A percentile compares a stretch with the other conserved stretches of the same genome.
Evolutionary conservation across 2,888 invertebrate genomes (phyloP).

Genomic region (Vanessa cardui): DNA sequence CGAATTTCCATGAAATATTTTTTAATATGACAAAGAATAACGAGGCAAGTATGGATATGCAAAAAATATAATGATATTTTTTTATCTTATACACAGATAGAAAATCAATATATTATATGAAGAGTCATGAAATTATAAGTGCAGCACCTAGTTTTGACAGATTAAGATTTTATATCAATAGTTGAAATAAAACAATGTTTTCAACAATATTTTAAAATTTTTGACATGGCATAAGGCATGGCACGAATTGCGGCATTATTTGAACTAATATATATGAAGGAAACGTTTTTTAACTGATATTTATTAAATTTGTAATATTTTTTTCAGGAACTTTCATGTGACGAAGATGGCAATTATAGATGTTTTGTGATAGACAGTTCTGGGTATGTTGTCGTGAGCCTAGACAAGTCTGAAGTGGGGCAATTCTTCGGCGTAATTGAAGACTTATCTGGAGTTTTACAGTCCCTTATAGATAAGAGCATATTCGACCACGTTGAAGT

Average conservation of each 20-base stretch:
- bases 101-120: too few species aligned
- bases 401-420: constrained; percentile 87
- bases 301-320: neutral
- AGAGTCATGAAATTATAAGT: too few species aligned
- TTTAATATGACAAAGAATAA: constrained; percentile 80
- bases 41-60: constrained; percentile 48
- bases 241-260: too few species aligned
- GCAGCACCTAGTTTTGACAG: too few species aligned
- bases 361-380: constrained; percentile 97
- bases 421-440: constrained; percentile 91
- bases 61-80: neutral
- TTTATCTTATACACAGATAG: neutral
- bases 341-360: constrained; percentile 82
- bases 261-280: too few species aligned
- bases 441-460: constrained; percentile 88
- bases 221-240: too few species aligned
- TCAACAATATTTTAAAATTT: too few species aligned
- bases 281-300: too few species aligned
- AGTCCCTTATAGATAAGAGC: constrained; percentile 86
- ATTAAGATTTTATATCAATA: too few species aligned
- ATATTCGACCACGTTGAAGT: constrained; percentile 90
- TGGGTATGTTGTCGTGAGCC: constrained; percentile 92
- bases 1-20: constrained; percentile 86
- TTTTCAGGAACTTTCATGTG: constrained; percentile 63
- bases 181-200: too few species aligned